These are phyloP conservation scores for Crioceris asparagi DNA, from an alignment of 2,888 invertebrate species.

Conservation along the genomic window DNA sequence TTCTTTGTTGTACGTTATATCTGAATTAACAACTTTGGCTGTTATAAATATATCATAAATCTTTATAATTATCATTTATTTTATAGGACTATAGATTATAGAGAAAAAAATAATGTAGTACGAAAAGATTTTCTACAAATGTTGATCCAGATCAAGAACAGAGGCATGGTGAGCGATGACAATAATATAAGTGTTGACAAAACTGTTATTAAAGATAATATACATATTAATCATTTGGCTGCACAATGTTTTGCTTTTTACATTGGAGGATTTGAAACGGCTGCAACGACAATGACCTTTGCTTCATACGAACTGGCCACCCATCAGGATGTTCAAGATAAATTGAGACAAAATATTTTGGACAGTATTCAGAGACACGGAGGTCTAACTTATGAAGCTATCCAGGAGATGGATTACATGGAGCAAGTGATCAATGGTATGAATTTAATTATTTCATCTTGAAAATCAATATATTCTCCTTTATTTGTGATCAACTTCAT, in stretches of 20 bases:
- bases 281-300: constrained; percentile 16
- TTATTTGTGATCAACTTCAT: too few relatives aligned
- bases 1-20: too few relatives aligned
- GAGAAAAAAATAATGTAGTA: constrained; percentile 5
- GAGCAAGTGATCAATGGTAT: not conserved
- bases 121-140: constrained; percentile 10
- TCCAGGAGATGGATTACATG: not conserved
- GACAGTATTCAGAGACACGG: not conserved
- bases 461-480: too few relatives aligned
- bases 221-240: not conserved
- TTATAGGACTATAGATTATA: constrained; percentile 6
- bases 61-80: too few relatives aligned
- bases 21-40: too few relatives aligned
- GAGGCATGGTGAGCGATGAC: not conserved
- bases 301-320: constrained; percentile 15
- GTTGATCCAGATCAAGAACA: constrained; percentile 5
- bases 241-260: not conserved
- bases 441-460: too few relatives aligned
- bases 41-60: too few relatives aligned
- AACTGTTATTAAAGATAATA: not conserved
- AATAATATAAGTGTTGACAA: not conserved
- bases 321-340: constrained; percentile 5
- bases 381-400: not conserved
- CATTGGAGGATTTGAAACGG: constrained; percentile 18
- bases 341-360: not conserved